Conservation (phyloP, 2,797 vertebrate species). For the Acanthopagrus latus region DNA sequence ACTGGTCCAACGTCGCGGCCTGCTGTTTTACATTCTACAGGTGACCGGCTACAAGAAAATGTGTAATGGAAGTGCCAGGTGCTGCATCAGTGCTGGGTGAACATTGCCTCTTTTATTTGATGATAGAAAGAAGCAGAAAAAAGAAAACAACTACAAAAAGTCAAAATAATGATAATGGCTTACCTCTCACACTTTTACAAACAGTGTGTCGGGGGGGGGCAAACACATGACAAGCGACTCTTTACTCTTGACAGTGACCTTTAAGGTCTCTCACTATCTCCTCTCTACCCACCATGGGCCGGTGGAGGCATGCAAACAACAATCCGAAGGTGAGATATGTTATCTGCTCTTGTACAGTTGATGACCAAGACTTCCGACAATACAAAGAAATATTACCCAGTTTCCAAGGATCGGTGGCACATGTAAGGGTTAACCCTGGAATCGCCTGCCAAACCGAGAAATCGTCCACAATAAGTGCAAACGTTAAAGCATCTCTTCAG, state of each 20-base stretch:
- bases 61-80: neutral
- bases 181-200: slow-evolving; percentile 33
- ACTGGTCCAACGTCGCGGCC: neutral
- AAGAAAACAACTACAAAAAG: neutral
- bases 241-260: slow-evolving; percentile 36
- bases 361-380: slow-evolving; percentile 8
- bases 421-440: neutral
- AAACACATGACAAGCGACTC: neutral
- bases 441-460: neutral
- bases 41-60: neutral
- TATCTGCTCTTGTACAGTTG: slow-evolving; percentile 28
- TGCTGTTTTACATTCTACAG: neutral
- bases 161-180: neutral
- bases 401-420: neutral
- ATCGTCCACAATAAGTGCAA: neutral
- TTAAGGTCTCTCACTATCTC: slow-evolving; percentile 28
- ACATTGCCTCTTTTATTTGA: neutral
- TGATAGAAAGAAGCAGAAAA: neutral
- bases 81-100: neutral
- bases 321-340: slow-evolving; percentile 18
- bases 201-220: neutral
- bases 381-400: neutral
- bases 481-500: neutral
- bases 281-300: neutral
- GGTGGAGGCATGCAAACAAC: slow-evolving; percentile 22